A percentile compares a stretch with the other conserved stretches of the same genome.
Conservation (phyloP, 2,113 vertebrate species). For the Turnix velox region DNA sequence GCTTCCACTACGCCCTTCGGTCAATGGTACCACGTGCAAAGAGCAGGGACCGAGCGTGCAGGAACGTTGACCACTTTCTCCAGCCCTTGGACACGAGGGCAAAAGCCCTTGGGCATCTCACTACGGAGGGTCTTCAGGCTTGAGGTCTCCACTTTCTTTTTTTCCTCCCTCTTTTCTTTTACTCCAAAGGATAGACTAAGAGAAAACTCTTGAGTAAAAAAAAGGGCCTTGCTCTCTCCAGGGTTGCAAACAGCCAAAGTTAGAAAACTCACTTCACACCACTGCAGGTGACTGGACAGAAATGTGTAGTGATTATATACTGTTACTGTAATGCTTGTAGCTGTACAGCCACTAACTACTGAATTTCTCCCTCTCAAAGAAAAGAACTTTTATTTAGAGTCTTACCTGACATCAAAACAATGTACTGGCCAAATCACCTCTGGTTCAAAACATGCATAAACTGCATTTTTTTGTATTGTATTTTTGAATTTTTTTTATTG, state of each 20-base stretch:
- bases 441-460: not conserved
- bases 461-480: too few species aligned
- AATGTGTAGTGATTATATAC: not conserved
- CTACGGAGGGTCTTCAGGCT: accelerated
- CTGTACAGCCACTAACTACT: not conserved
- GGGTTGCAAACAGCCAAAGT: accelerated
- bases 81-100: not conserved
- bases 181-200: not conserved
- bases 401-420: not conserved
- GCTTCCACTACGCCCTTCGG: not conserved
- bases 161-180: not conserved
- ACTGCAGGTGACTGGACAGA: not conserved
- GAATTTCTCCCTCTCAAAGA: not conserved
- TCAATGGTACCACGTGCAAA: accelerated
- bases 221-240: not conserved
- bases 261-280: not conserved
- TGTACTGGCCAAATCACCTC: not conserved
- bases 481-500: too few species aligned
- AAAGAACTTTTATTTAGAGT: not conserved
- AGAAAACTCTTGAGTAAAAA: not conserved
- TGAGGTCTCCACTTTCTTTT: not conserved
- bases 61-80: not conserved
- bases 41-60: accelerated
- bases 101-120: not conserved
- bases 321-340: accelerated